Evolutionary conservation across 1,140 invertebrate genomes (phyloP), one percentile per base, ranked within the genome.

Genomic region (Rhagoletis pomonella): DNA sequence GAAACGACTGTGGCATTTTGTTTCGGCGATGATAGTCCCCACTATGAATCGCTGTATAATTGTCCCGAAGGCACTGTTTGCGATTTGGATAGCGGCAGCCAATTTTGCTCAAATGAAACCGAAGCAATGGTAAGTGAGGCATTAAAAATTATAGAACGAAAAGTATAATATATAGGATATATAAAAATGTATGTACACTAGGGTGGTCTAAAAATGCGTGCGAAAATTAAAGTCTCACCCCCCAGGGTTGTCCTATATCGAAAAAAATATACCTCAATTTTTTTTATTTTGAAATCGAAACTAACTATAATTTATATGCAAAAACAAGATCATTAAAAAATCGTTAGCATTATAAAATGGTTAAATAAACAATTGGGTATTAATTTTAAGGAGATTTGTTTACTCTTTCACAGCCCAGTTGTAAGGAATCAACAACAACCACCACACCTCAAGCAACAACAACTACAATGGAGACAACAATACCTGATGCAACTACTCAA

Each of bases 1-100:
- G 19, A 55, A 44, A 85, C 55, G 4, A 85, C 84, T 14, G 62
- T 85, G 42, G 84, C 84, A 9, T 85, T 85, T 17, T 85, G 84
- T 17, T 85, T 85, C 44, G 12, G 58, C 5, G 59, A 44, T 1
- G 84, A 44, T 85, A 7, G 4, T 10, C 58, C 84, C 42, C 19
- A 85, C 58, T 85, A 85, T 62, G 84, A 62, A 29, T 85, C 84
- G 29, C 29, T 85, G 29, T 59, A 58, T 0, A 42, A 85, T n/a
- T 85, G 84, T 44, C 84, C 84, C 3, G 55, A 60, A 10, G 84
- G 58, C 5, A 85, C 84, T 17, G 84, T 85, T 6, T 85, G 84
- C 58, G 84, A 85, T 85, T 62, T 85, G 42, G 62, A 85, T 85
- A 44, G 58, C 4, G 59, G 29, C 60, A 60, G 39, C 44, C 17